phyloP scores from a whole-genome alignment of 2,888 invertebrate genomes.

The Muschampia staudingeri region DNA sequence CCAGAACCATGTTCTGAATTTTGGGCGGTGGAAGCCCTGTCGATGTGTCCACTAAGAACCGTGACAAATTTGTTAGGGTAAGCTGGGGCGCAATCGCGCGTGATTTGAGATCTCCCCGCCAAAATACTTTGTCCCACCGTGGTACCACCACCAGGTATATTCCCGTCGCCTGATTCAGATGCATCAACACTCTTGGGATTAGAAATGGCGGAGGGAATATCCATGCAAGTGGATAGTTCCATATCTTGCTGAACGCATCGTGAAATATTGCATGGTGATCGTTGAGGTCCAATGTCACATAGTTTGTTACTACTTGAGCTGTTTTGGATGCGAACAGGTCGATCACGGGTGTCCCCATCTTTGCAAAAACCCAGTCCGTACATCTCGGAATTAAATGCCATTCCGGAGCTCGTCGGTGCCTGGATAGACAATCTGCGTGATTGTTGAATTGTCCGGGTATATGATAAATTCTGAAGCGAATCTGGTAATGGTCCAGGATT shows the following conservation, averaged over 20 bases:
- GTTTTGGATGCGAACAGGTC: slow-evolving; percentile 34
- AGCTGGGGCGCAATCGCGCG: background rate
- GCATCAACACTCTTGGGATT: slow-evolving; percentile 64
- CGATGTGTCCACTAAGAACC: slow-evolving; percentile 33
- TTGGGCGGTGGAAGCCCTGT: slow-evolving; percentile 45
- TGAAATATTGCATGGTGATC: slow-evolving; percentile 27
- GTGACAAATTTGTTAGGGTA: slow-evolving; percentile 27
- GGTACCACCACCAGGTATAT: slow-evolving; percentile 63
- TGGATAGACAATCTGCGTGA: slow-evolving; percentile 50
- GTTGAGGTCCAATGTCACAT: slow-evolving; percentile 20
- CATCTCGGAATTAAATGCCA: slow-evolving; percentile 44
- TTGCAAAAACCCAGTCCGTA: slow-evolving; percentile 24
- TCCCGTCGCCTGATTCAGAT: slow-evolving; percentile 60
- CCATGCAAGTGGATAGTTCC: slow-evolving; percentile 62
- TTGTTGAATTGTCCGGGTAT: slow-evolving; percentile 52
- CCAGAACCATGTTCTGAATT: slow-evolving; percentile 24
- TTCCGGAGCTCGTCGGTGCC: slow-evolving; percentile 36
- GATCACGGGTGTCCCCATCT: slow-evolving; percentile 36
- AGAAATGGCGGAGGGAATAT: slow-evolving; percentile 67
- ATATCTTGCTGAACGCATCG: slow-evolving; percentile 49
- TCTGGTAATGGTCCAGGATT: slow-evolving; percentile 25
- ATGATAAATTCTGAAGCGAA: slow-evolving; percentile 41
- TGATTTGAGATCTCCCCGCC: slow-evolving; percentile 35
- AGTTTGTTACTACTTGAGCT: slow-evolving; percentile 31
- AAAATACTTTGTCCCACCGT: slow-evolving; percentile 62